Conservation (phyloP, 1,140 invertebrate species). For the Microplitis mediator region DNA sequence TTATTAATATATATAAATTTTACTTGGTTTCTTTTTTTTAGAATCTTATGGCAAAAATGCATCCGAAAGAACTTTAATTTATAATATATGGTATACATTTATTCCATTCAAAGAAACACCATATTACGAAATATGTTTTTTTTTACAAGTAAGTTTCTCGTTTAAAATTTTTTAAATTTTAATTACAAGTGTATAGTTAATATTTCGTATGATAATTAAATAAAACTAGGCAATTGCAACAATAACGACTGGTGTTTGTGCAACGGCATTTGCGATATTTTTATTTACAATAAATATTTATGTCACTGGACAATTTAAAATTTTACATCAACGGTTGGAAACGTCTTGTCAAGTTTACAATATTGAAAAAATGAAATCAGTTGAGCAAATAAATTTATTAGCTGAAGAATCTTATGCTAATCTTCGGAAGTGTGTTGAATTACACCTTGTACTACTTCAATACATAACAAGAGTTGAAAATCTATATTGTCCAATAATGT, state of each 20-base stretch:
- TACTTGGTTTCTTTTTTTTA: conserved; percentile 18
- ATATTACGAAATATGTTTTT: conserved; percentile 39
- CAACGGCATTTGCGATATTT: conserved; percentile 31
- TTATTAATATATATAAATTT: conserved; percentile 13
- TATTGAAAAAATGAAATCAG: neutral
- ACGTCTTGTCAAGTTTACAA: conserved; percentile 9
- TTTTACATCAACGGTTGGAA: conserved; percentile 31
- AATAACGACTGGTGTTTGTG: conserved; percentile 21
- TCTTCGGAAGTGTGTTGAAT: conserved; percentile 37
- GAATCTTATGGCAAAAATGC: conserved; percentile 18
- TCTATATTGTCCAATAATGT: conserved; percentile 35
- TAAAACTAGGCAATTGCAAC: conserved; percentile 10
- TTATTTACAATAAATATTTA: conserved; percentile 30
- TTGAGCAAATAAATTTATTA: neutral
- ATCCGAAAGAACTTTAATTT: conserved; percentile 34
- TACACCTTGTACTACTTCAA: conserved; percentile 40
- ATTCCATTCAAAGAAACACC: conserved; percentile 36
- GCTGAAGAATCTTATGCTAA: conserved; percentile 9
- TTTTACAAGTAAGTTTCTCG: conserved; percentile 35
- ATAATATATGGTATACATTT: conserved; percentile 35
- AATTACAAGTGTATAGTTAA: no score
- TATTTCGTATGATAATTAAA: no score
- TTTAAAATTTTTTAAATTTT: no score
- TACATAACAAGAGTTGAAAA: conserved; percentile 39
- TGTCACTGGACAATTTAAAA: conserved; percentile 30